A percentile compares a stretch with the other conserved stretches of the same genome.
Conservation (phyloP, 1,140 invertebrate species). For the Trachymyrmex cornetzi region DNA sequence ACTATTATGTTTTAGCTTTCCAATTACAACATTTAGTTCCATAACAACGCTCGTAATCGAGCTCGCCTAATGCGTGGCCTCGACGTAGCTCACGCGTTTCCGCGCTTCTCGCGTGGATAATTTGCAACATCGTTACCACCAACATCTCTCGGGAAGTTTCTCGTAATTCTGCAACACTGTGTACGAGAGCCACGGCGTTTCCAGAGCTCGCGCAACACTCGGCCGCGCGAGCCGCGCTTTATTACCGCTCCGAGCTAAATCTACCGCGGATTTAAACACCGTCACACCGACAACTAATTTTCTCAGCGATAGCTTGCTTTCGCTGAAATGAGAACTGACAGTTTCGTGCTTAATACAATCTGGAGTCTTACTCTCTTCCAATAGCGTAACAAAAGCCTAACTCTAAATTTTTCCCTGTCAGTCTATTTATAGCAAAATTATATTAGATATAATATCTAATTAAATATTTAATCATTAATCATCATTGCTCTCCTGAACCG, state of each 20-base stretch:
- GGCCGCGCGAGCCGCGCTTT: conserved; percentile 51
- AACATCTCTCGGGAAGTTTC: conserved; percentile 57
- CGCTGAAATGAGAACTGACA: conserved; percentile 8
- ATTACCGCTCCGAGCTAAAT: conserved; percentile 47
- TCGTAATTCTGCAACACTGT: conserved; percentile 54
- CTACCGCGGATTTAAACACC: conserved; percentile 51
- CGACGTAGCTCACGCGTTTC: conserved; percentile 23
- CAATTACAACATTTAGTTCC: conserved; percentile 63
- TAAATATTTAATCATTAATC: background rate
- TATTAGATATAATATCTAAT: background rate
- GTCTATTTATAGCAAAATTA: background rate
- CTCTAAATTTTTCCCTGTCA: background rate
- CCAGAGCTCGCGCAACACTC: conserved; percentile 50
- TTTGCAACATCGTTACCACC: conserved; percentile 60
- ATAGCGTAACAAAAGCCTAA: background rate
- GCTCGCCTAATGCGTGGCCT: conserved; percentile 37
- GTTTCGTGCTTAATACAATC: conserved; percentile 15
- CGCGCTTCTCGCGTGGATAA: conserved; percentile 47
- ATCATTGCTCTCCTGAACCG: background rate
- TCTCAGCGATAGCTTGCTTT: conserved; percentile 23
- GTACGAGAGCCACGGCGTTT: conserved; percentile 18
- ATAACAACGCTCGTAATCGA: conserved; percentile 55
- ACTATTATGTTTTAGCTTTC: conserved; percentile 3
- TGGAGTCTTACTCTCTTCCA: background rate
- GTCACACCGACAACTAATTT: conserved; percentile 39